Evolutionary conservation across 1,140 invertebrate genomes (phyloP), one percentile per base, ranked within the genome.

Genomic region (Musca vetustissima): DNA sequence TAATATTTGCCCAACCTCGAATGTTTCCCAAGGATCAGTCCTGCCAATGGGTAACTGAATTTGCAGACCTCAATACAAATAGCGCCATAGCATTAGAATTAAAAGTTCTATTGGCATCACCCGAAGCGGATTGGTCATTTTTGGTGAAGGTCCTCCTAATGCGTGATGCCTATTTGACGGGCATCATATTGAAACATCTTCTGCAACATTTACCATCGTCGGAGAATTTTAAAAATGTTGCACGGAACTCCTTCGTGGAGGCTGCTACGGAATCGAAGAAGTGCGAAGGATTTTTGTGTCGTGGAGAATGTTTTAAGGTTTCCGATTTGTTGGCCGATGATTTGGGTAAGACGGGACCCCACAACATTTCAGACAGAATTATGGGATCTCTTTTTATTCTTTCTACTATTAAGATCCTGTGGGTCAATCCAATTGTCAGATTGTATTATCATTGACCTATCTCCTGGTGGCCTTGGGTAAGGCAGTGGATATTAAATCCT

Each of bases 111-210:
- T 81, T 89, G 49, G 86, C 89, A n/a, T 91, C 92, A 74, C 91
- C 92, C 0, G 90, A 92, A 73, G 87, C 89, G 0, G 88, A 89
- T 69, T 93, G 91, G 91, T 83, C 88, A 4, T 86, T 91, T 66
- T 73, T 92, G 24, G 82, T 92, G 7, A 92, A 91, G 83, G 86
- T 91, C 7, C 74, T 91, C 21, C 84, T 88, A 68, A 91, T 91
- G 89, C 84, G 87, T 13, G 83, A 90, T 72, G 89, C 87, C 71
- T 82, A 83, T 36, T 76, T 87, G 0, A 75, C 81, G 0, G 77
- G 83, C 0, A 82, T 81, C 70, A 81, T 87, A 17, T 74, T 84
- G 49, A 76, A 78, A 0, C 80, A 83, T 73, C 73, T 83, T 21
- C 76, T 84, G 65, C 78, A 80, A 67, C 73, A 80, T 64, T 73